Evolutionary conservation across 53 echinoderm and acorn worm genomes (phyloP), one percentile per base, ranked within the genome.

Genomic region (Holothuria scabra): DNA sequence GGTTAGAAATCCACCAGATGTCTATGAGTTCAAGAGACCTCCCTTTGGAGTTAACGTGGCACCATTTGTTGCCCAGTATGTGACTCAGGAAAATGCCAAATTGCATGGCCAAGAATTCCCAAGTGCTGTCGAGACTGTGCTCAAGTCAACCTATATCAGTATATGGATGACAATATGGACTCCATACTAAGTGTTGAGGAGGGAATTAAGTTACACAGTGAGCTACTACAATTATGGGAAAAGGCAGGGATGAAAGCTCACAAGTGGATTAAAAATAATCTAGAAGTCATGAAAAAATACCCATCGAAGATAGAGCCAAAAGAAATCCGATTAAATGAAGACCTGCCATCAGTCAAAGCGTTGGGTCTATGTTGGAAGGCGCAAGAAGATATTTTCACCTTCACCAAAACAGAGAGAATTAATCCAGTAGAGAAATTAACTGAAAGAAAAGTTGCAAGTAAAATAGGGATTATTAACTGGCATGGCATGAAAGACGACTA

Each of bases 361-460:
- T 62, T 93, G 28, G 90, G 93, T 0, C 64, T 90, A 13, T 82
- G 85, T 38, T 90, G 93, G 93, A 90, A 88, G 38, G 67, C 87
- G 1, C 82, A 87, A 26, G 84, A 85, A 25, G 75, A 75, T 46
- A 6, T 49, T 6, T 21, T 41, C 44, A 55, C 41, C 10, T 70
- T 64, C 65, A 64, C 65, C 12, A 10, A 31, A 64, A 24, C 65
- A 4, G 65, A 26, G 12, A 16, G 3, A 26, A 31, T 5, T 0
- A 64, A 64, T 13, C 20, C 57, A 1, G 13, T 56, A 1, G 7
- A 41, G 7, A 69, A 68, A 20, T n/a, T 84, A 4, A 84, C 85
- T 22, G 74, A 84, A 91, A 66, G 76, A 86, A 84, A n/a, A 76
- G 84, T 23, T 14, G 28, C 26, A 83, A 49, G 56, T 83, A 83